phyloP scores from a whole-genome alignment of 92 coral and sea anemone species.

The Montipora capitata region DNA sequence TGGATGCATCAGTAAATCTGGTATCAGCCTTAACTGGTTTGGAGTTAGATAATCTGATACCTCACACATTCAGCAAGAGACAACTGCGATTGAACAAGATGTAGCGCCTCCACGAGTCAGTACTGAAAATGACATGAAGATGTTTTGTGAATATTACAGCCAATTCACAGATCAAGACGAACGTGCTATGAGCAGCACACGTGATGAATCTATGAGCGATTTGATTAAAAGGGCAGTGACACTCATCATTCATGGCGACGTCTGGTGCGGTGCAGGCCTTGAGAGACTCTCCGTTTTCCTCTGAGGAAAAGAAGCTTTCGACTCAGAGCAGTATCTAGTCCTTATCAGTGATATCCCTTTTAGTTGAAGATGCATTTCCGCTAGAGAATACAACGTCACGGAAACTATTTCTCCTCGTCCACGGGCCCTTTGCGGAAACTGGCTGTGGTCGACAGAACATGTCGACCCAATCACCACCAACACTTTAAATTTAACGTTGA shows the following conservation, averaged over 20 bases:
- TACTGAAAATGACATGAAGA: neutral
- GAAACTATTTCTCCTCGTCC: neutral
- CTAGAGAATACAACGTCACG: neutral
- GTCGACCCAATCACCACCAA: conserved; percentile 17
- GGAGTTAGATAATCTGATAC: neutral
- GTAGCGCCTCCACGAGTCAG: too few species aligned
- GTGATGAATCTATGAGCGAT: conserved; percentile 37
- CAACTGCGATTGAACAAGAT: too few species aligned
- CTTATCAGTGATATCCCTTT: neutral
- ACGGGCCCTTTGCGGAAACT: conserved; percentile 23
- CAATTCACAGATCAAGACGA: neutral
- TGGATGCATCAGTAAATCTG: conserved; percentile 19
- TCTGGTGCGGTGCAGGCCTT: neutral
- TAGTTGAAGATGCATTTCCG: conserved; percentile 9
- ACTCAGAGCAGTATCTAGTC: neutral
- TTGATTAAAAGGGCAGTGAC: conserved; percentile 50
- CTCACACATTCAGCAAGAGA: too few species aligned
- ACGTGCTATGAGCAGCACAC: conserved; percentile 1
- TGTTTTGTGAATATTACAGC: neutral
- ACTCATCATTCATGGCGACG: conserved; percentile 30
- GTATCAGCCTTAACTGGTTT: conserved; percentile 5
- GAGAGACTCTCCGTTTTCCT: conserved; percentile 17
- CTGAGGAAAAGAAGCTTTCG: conserved; percentile 1
- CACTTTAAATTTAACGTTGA: conserved; percentile 1
- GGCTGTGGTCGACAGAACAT: conserved; percentile 29